Conservation (phyloP, 1,140 invertebrate genomes). For the Brachionus asplanchnoidis region DNA sequence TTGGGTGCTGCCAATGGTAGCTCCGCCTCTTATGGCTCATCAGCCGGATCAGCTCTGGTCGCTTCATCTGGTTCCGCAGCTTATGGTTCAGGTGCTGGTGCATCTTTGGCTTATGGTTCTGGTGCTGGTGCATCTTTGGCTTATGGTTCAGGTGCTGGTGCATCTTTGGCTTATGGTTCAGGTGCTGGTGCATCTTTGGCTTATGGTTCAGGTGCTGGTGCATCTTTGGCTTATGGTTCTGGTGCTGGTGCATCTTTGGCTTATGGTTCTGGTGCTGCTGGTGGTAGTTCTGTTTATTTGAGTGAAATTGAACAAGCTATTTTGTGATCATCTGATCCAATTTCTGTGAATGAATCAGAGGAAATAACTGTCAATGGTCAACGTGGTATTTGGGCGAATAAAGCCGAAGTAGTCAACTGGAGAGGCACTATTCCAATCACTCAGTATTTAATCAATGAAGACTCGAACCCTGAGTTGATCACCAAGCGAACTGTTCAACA, state of each 20-base stretch:
- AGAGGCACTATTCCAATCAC: slow-evolving; percentile 25
- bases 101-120: neutral
- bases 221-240: no score
- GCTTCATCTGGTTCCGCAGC: neutral
- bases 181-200: neutral
- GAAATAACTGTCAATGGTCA: slow-evolving; percentile 39
- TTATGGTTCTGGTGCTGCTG: no score
- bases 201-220: neutral
- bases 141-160: neutral
- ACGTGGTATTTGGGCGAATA: slow-evolving; percentile 36
- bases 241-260: no score
- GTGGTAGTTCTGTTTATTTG: neutral
- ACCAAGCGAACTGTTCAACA: neutral
- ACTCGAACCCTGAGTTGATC: slow-evolving; percentile 35
- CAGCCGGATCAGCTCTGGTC: neutral
- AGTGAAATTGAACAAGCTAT: slow-evolving; percentile 15
- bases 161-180: neutral
- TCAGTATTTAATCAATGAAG: slow-evolving; percentile 37
- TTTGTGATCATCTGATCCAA: slow-evolving; percentile 31
- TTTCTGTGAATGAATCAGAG: slow-evolving; percentile 15
- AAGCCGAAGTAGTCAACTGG: slow-evolving; percentile 30
- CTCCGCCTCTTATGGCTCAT: neutral
- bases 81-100: neutral
- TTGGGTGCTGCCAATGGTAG: neutral
- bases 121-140: neutral